A percentile compares a stretch with the other conserved stretches of the same genome.
Evolutionary conservation across 2,888 invertebrate species (phyloP).

Genomic region (Perizoma affinitatum): DNA sequence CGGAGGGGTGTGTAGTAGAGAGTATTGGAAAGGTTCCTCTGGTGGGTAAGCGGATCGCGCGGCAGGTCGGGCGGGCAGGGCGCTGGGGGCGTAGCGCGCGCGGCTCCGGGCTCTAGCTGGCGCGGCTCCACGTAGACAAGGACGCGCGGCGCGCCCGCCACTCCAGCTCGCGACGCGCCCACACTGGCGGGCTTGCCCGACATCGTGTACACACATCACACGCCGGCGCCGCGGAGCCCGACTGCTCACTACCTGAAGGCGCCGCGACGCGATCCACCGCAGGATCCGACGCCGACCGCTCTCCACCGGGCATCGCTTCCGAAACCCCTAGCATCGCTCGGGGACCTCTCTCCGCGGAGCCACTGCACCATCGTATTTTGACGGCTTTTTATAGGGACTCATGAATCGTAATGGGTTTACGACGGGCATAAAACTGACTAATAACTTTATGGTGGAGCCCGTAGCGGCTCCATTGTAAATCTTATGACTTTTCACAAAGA

Average conservation of each 20-base stretch:
- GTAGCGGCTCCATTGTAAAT: conserved; percentile 78
- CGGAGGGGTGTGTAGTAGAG: conserved; percentile 65
- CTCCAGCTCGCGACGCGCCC: conserved; percentile 82
- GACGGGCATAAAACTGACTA: conserved; percentile 60
- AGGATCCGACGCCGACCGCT: conserved; percentile 51
- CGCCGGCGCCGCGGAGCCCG: conserved; percentile 79
- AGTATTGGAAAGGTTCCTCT: conserved; percentile 52
- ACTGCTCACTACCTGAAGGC: conserved; percentile 75
- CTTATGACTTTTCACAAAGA: conserved; percentile 59
- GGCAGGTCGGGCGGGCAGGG: conserved; percentile 61
- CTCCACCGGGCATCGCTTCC: conserved; percentile 73
- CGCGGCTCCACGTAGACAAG: conserved; percentile 82
- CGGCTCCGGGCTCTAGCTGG: conserved; percentile 80
- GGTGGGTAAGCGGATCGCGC: conserved; percentile 55
- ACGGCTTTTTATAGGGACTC: conserved; percentile 61
- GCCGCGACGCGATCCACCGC: conserved; percentile 62
- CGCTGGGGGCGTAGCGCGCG: conserved; percentile 59
- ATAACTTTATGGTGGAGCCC: conserved; percentile 80
- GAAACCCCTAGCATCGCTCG: conserved; percentile 71
- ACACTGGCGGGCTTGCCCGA: conserved; percentile 91
- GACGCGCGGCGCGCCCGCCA: conserved; percentile 79
- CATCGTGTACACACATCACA: conserved; percentile 91
- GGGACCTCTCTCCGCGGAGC: conserved; percentile 58
- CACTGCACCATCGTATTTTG: conserved; percentile 72
- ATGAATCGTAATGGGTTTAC: conserved; percentile 74